Conservation (phyloP, 2,888 invertebrate species). For the Neoitamus cyanurus region DNA sequence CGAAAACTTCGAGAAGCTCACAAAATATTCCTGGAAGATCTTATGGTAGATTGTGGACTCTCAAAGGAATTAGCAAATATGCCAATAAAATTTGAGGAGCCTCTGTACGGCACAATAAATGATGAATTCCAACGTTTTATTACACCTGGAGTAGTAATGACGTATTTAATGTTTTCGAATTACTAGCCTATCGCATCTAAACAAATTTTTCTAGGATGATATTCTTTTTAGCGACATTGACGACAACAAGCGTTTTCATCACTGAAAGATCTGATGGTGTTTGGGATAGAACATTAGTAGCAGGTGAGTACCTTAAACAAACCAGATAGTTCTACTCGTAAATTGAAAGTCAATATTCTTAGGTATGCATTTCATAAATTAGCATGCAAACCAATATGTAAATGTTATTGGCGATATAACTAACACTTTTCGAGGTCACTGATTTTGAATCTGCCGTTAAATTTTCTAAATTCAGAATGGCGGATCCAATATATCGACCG, state of each 20-base stretch:
- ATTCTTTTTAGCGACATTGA: constrained; percentile 85
- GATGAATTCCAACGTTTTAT: constrained; percentile 83
- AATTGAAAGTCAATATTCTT: background rate
- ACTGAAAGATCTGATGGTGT: constrained; percentile 85
- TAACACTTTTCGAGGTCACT: too few species aligned
- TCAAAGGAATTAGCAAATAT: constrained; percentile 69
- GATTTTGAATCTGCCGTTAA: too few species aligned
- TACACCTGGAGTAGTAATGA: constrained; percentile 85
- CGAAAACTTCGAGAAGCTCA: constrained; percentile 76
- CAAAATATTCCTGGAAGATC: constrained; percentile 72
- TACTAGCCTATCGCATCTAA: background rate
- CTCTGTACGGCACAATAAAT: constrained; percentile 76
- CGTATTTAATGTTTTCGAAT: too few species aligned
- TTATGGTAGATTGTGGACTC: constrained; percentile 75
- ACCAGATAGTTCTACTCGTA: background rate
- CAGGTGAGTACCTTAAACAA: constrained; percentile 67
- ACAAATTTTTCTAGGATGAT: constrained; percentile 72
- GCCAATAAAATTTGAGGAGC: constrained; percentile 76
- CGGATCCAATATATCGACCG: too few species aligned
- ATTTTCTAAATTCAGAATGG: too few species aligned
- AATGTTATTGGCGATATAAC: too few species aligned
- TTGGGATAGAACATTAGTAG: constrained; percentile 87
- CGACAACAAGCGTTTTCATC: constrained; percentile 85
- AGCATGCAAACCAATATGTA: too few species aligned
- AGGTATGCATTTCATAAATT: too few species aligned